Conservation (phyloP, 2,113 vertebrate species). For the Xiphias gladius region DNA sequence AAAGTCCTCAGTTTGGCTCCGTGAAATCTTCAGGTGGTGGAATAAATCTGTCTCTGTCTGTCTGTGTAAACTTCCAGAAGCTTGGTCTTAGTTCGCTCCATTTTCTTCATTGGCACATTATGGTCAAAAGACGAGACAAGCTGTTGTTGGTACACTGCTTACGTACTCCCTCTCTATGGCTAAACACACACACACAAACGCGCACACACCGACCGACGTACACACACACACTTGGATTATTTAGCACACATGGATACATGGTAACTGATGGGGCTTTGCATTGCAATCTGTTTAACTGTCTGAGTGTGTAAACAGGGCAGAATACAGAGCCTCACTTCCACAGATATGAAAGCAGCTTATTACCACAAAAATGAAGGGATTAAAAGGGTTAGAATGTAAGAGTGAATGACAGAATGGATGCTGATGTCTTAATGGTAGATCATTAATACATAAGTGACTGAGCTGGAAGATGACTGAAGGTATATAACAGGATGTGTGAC, state of each 20-base stretch:
- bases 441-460: too few relatives aligned
- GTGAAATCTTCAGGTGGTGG: neutral
- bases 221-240: slow-evolving; percentile 16
- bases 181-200: slow-evolving; percentile 9
- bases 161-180: neutral
- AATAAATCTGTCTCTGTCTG: slow-evolving; percentile 11
- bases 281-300: slow-evolving; percentile 41
- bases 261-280: slow-evolving; percentile 52
- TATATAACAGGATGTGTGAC: too few relatives aligned
- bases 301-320: slow-evolving; percentile 30
- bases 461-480: too few relatives aligned
- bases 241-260: slow-evolving; percentile 45
- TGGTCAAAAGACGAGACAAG: slow-evolving; percentile 34
- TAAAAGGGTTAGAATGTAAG: neutral
- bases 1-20: too few relatives aligned
- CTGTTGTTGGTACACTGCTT: slow-evolving; percentile 44
- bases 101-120: slow-evolving; percentile 43
- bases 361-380: neutral
- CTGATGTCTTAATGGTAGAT: neutral
- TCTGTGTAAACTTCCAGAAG: slow-evolving; percentile 7
- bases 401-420: neutral
- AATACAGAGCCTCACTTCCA: neutral
- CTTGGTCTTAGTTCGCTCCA: slow-evolving; percentile 7
- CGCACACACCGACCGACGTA: slow-evolving; percentile 30
- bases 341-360: neutral